Conservation (phyloP, 1,140 invertebrate genomes). For the Zophobas atratus region DNA sequence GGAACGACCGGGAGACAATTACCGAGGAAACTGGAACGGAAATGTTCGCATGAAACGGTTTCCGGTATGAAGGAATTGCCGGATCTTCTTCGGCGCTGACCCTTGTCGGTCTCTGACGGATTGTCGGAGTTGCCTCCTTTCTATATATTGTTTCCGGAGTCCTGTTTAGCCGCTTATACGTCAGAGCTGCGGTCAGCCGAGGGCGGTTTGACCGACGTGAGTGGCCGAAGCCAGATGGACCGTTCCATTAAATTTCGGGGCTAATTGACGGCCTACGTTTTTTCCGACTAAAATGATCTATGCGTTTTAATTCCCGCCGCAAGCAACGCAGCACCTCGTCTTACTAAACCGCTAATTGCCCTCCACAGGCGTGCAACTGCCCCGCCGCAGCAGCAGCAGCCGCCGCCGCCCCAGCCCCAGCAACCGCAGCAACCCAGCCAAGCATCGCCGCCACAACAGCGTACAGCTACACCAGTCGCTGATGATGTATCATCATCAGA, state of each 20-base stretch:
- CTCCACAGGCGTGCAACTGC: constrained; percentile 51
- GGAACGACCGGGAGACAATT: constrained; percentile 60
- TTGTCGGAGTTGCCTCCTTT: constrained; percentile 37
- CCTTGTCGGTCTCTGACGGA: constrained; percentile 49
- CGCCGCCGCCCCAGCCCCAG: constrained; percentile 2
- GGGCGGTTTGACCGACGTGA: constrained; percentile 34
- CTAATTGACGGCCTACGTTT: background rate
- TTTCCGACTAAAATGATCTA: too few species aligned
- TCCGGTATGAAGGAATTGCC: constrained; percentile 42
- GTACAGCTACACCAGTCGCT: constrained; percentile 19
- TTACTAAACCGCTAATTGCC: background rate
- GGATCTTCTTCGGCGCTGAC: constrained; percentile 39
- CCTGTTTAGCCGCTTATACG: constrained; percentile 19
- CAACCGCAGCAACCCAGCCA: constrained; percentile 49
- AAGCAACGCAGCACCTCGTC: too few species aligned
- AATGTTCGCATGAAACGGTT: constrained; percentile 47
- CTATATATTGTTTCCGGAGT: constrained; percentile 36
- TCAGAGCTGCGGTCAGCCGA: constrained; percentile 19
- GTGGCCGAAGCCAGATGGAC: constrained; percentile 13
- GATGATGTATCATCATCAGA: constrained; percentile 15
- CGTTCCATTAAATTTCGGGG: constrained; percentile 20
- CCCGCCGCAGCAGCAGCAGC: constrained; percentile 39
- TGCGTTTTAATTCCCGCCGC: too few species aligned
- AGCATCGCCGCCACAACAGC: constrained; percentile 22
- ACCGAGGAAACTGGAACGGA: constrained; percentile 47